Base-by-base conservation (phyloP, 2,113 vertebrate species). In the Spermophilus dauricus region DNA sequence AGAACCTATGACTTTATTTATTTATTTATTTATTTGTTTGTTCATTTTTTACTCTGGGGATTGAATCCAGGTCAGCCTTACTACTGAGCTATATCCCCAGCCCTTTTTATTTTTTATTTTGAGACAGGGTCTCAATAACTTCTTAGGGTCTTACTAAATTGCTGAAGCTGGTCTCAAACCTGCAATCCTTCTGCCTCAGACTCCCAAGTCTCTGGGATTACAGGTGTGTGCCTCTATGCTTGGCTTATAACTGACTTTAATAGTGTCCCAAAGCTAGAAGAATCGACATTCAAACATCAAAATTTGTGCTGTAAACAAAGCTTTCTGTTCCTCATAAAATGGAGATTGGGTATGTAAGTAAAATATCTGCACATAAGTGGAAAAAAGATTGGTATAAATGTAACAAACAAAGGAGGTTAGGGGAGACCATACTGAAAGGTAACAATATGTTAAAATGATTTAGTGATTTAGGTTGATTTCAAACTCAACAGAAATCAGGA, bases 391-490 rank as follows among this genome's bases (percentile, higher is more conserved):
- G 75, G 76, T 18, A 45, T 53, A 87, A 92, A 89, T 34, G 4
- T 73, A 86, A 69, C 10, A 51, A 51, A 51, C 48, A 51, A 10
- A 11, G 10, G 18, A 4, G 32, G 3, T 42, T 65, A 39, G 53
- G 18, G 2, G 80, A 77, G 39, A 88, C 2, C 51, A 14, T 42
- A 9, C 82, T 61, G 28, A 93, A 48, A 88, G 34, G 34, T 42
- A 83, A 78, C 30, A 86, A 26, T 14, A 37, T 89, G 4, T 78
- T 88, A 61, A 73, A 91, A 88, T 42, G 17, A 96, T 69, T 95
- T 93, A 12, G 5, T 56, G 22, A 95, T 58, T 85, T 94, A 24
- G 42, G 24, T 91, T 93, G 67, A 85, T 69, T 96, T 89, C 45
- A 86, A 51, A 28, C 11, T 78, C 39, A 81, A 67, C 7, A 73